Percentiles rank a stretch among this genome's conserved stretches.
These are phyloP conservation scores for Lytechinus pictus DNA, from an alignment of 35 echinoderm and acorn worm species.

Conservation along the genomic window DNA sequence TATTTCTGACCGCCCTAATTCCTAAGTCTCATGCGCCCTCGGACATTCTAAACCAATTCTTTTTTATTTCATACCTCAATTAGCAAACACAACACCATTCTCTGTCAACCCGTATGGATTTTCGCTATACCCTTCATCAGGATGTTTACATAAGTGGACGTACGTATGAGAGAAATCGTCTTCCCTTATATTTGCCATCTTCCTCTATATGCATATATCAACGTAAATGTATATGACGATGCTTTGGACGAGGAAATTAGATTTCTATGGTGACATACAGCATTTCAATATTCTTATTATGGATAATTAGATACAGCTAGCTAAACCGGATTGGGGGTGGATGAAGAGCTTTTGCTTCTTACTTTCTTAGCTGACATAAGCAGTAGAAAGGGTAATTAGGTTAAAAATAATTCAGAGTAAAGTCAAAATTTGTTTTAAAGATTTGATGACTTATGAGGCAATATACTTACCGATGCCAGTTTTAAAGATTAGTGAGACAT, in stretches of 20 bases:
- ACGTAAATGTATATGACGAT: not conserved
- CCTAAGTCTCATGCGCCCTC: not conserved
- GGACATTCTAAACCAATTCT: not conserved
- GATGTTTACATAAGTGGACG: not conserved
- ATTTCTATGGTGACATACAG: not conserved
- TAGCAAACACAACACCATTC: not conserved
- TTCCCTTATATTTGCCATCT: not conserved
- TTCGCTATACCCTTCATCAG: not conserved
- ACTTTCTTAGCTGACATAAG: not conserved
- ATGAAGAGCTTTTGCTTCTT: not conserved
- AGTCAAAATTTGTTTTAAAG: not conserved
- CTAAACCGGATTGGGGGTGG: not conserved
- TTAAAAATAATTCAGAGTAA: not conserved
- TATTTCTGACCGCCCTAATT: not conserved
- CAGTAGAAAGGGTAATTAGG: not conserved
- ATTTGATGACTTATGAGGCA: not conserved
- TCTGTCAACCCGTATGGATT: slow-evolving; percentile 1
- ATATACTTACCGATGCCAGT: no score
- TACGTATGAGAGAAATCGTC: not conserved
- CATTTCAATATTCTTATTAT: not conserved
- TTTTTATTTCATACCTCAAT: slow-evolving; percentile 14
- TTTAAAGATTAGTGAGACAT: no score
- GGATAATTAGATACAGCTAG: not conserved
- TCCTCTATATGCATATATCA: not conserved
- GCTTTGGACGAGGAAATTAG: not conserved